Conservation (phyloP, 2,797 vertebrate species). For the Macroramphosus scolopax region DNA sequence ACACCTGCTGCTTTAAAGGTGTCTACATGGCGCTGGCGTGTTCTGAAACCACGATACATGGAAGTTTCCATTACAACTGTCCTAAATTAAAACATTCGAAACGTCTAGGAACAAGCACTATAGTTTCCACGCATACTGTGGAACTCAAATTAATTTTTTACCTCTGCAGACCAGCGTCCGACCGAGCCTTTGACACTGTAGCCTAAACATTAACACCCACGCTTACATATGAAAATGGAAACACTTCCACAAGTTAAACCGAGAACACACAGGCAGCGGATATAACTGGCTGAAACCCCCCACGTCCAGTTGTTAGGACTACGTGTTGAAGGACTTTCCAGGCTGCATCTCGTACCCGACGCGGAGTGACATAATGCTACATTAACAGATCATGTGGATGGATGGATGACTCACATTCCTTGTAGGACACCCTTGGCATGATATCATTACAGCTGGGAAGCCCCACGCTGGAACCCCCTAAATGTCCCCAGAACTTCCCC, state of each 20-base stretch:
- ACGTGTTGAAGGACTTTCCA: constrained; percentile 60
- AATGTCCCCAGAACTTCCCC: constrained; percentile 56
- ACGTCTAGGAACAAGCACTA: too few species aligned
- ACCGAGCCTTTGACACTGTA: constrained; percentile 12
- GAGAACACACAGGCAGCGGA: constrained; percentile 1
- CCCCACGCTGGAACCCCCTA: constrained; percentile 65
- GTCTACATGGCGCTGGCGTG: too few species aligned
- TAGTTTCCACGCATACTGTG: too few species aligned
- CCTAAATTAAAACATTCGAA: too few species aligned
- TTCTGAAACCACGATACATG: too few species aligned
- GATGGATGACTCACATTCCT: constrained; percentile 64
- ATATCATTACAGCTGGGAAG: constrained; percentile 66
- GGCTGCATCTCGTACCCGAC: constrained; percentile 21
- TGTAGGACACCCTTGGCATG: constrained; percentile 55
- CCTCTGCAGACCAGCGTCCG: too few species aligned
- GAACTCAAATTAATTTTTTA: too few species aligned
- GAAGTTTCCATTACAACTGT: too few species aligned
- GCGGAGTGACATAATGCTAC: constrained; percentile 51
- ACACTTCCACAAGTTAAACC: constrained; percentile 19
- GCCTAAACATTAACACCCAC: constrained; percentile 37
- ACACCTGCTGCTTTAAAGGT: too few species aligned
- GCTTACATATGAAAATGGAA: constrained; percentile 36
- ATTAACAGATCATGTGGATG: constrained; percentile 57
- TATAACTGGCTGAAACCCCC: constrained; percentile 45
- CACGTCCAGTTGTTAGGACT: constrained; percentile 14